Conservation (phyloP, 2,113 vertebrate genomes). For the Passer domesticus region DNA sequence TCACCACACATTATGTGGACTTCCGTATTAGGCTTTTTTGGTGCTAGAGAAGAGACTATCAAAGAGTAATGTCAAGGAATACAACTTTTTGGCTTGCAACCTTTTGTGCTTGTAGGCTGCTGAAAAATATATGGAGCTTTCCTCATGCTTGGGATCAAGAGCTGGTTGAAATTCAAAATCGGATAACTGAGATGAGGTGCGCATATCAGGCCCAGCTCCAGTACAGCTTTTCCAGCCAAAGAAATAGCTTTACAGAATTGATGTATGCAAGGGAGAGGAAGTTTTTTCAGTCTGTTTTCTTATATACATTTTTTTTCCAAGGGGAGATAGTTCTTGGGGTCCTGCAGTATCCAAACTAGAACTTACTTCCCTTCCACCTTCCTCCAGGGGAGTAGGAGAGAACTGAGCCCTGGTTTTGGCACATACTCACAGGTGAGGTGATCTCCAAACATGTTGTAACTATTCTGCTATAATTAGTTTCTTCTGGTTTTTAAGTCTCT, state of each 20-base stretch:
- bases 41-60: background rate
- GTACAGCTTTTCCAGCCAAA: background rate
- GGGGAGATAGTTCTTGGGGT: background rate
- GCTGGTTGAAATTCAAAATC: background rate
- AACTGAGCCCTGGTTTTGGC: background rate
- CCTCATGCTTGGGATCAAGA: background rate
- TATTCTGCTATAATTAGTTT: constrained; percentile 39
- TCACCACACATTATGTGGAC: background rate
- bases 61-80: background rate
- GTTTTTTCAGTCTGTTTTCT: background rate
- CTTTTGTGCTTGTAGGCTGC: background rate
- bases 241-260: background rate
- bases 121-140: background rate
- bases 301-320: background rate
- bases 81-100: background rate
- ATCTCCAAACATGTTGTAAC: constrained; percentile 25
- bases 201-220: background rate
- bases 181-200: background rate
- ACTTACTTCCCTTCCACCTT: background rate
- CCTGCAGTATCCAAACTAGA: background rate
- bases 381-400: background rate
- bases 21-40: background rate
- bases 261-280: background rate
- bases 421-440: background rate
- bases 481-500: background rate